Percentiles rank a stretch among this genome's conserved stretches.
phyloP scores from a whole-genome alignment of 1,140 invertebrate species.

The Atta cephalotes region DNA sequence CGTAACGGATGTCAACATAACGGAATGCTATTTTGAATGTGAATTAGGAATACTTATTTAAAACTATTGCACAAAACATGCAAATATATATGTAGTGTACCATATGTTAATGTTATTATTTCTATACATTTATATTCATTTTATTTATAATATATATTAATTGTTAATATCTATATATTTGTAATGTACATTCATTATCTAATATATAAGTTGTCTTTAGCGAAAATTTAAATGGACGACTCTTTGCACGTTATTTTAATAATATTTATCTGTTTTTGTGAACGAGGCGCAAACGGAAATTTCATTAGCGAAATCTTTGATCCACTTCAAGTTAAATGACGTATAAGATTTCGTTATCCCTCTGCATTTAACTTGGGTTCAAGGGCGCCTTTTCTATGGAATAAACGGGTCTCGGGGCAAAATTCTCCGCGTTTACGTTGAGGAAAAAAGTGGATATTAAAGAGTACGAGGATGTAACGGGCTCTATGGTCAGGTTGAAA shows the following conservation, averaged over 20 bases:
- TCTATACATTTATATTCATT: background rate
- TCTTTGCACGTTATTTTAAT: background rate
- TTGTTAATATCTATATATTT: background rate
- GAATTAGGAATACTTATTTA: background rate
- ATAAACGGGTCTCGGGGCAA: background rate
- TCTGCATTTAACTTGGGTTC: constrained; percentile 13
- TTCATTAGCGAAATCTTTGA: background rate
- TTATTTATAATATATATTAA: background rate
- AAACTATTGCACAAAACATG: background rate
- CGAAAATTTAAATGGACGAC: background rate
- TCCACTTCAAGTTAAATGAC: constrained; percentile 17
- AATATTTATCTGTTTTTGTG: background rate
- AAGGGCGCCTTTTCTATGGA: background rate
- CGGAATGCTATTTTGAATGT: background rate
- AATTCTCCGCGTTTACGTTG: background rate
- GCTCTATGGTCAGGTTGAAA: constrained; percentile 69
- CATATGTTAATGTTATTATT: background rate
- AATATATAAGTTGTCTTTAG: background rate
- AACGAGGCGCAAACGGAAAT: background rate
- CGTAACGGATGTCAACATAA: constrained; percentile 5
- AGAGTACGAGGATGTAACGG: constrained; percentile 6
- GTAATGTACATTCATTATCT: background rate
- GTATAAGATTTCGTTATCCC: constrained; percentile 33
- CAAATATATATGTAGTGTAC: background rate
- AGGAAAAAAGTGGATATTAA: constrained; percentile 30